phyloP scores from a whole-genome alignment of 2,888 invertebrate species.

The Apodemia hepburni region DNA sequence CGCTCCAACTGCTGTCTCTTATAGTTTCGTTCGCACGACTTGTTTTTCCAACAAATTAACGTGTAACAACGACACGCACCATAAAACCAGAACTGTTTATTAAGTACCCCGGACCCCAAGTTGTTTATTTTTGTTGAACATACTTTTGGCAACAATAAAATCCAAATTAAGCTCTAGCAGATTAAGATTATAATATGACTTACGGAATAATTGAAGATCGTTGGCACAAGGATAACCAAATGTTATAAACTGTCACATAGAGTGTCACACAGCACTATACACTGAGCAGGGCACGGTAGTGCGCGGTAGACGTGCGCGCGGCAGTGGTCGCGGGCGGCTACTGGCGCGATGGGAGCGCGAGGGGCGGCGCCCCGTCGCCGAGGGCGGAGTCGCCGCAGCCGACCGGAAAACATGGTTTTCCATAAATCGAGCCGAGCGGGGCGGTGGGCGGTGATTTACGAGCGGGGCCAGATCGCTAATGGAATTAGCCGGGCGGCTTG shows the following conservation, averaged over 20 bases:
- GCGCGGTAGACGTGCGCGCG: conserved; percentile 5
- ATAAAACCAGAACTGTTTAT: no score
- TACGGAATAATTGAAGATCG: not conserved
- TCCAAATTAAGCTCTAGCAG: not conserved
- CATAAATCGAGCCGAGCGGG: conserved; percentile 1
- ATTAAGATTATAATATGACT: not conserved
- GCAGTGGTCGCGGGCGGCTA: conserved; percentile 1
- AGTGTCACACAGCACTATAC: conserved; percentile 10
- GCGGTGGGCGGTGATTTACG: conserved; percentile 15
- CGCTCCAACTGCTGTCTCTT: no score
- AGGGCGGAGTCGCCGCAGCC: conserved; percentile 3
- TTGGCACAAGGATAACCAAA: not conserved
- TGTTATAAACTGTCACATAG: conserved; percentile 1
- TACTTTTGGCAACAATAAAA: not conserved
- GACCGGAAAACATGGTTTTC: conserved; percentile 11
- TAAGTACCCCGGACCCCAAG: no score
- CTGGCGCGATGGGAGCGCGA: no score
- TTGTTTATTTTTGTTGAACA: not conserved
- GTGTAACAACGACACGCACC: no score
- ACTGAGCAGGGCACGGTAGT: not conserved
- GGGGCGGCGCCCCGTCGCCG: conserved; percentile 1
- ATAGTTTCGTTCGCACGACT: no score
- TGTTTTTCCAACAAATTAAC: no score
- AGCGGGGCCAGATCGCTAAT: conserved; percentile 5
- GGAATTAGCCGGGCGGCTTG: conserved; percentile 12